Evolutionary conservation across 1,140 invertebrate genomes (phyloP), one percentile per base, ranked within the genome.

Genomic region (Diachasmimorpha longicaudata): DNA sequence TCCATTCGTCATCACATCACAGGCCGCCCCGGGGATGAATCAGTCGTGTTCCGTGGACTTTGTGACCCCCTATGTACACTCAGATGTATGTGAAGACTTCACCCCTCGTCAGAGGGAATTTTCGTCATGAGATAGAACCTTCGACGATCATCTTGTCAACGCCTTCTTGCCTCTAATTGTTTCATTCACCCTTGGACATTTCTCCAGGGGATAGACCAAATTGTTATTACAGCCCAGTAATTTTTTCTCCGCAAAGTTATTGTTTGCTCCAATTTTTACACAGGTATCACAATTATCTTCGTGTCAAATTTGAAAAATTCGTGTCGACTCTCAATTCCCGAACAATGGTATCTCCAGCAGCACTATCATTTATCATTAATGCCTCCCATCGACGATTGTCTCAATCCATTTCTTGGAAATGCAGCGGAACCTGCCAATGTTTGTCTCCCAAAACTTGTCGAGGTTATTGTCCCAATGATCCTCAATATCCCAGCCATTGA

Each of bases 141-240:
- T 83, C 73, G 70, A 55, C 23, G 55, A 76, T 83, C 83, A 85
- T 86, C 82, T 68, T 80, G 82, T 85, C 81, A 83, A 77, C 78
- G 70, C 75, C 82, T 84, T 74, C 66, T 72, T 31, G 71, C 69
- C 71, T 68, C 81, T 83, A 85, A 87, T 86, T 85, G 81, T 85
- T 85, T 86, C 85, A 85, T 74, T 76, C 75, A 72, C 74, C 42
- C 72, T 66, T 19, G 48, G 48, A 19, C 6, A 21, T 21, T 55
- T 52, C 21, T 16, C 70, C 42, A 21, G 19, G 8, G 70, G 39
- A 46, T 44, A 31, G 6, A 2, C 31, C 31, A 31, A 31, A 31
- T 31, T 31, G 2, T 31, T 31, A 31, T 31, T 31, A 31, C 31
- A 31, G 31, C 31, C 31, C 2, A 31, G 31, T 31, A 31, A 31